Evolutionary conservation across 2,888 invertebrate genomes (phyloP), one percentile per base, ranked within the genome.

Genomic region (Seladonia tumulorum): DNA sequence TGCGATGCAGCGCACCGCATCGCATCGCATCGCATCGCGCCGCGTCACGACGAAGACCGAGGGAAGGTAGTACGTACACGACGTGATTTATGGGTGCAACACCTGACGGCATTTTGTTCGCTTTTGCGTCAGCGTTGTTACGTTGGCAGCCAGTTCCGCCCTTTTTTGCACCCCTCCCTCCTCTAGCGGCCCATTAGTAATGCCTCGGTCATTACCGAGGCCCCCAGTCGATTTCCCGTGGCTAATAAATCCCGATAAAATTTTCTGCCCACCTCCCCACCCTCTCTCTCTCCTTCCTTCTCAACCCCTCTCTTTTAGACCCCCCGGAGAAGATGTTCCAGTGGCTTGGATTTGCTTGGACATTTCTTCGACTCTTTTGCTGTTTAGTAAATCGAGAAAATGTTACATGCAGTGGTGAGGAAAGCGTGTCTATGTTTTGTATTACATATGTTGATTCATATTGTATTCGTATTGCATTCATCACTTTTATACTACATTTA

Each of bases 81-180:
- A 71, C 76, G 94, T 94, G 94, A 94, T 94, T 94, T 94, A 94
- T 94, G 92, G 93, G 90, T 87, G 93, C 93, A 93, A 93, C 94
- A 93, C 92, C 92, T 93, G 94, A 93, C 93, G 92, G 91, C 93
- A 92, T 93, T 94, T 93, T 92, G 91, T 93, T 93, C 93, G 91
- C 92, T 93, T 93, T 93, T 90, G 91, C 90, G 90, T 91, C 89
- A 84, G 85, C 89, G 90, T 90, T 89, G 90, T 91, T 90, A 89
- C 91, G 87, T 89, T 87, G 89, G 79, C 90, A 92, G 90, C 87
- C 91, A 92, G 92, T 93, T 93, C 92, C 92, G 92, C 90, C 87
- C 88, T 91, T 93, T 93, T 92, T 92, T 92, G 90, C 88, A 72
- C 72, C 83, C 88, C 90, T 81, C 87, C 22, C 25, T 18, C 72